Percentiles rank a stretch among this genome's conserved stretches.
phyloP scores from a whole-genome alignment of 2,888 invertebrate species.

The Luperina testacea region DNA sequence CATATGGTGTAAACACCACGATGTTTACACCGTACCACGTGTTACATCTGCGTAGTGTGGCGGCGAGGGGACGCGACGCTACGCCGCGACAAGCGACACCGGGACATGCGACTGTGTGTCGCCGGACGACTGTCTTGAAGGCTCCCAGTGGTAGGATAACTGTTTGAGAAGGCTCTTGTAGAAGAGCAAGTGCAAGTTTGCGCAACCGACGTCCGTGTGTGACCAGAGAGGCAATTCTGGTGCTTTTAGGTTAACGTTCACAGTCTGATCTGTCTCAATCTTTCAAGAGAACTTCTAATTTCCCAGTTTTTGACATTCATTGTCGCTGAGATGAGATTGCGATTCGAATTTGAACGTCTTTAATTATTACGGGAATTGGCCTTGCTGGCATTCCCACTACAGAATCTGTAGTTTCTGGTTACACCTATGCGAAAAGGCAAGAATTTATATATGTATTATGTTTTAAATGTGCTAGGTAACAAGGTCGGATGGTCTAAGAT shows the following conservation, averaged over 20 bases:
- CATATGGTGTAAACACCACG: slow-evolving; percentile 47
- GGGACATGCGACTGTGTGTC: slow-evolving; percentile 34
- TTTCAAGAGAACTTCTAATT: no score
- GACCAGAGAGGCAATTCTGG: neutral
- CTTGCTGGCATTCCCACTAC: neutral
- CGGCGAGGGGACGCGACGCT: slow-evolving; percentile 51
- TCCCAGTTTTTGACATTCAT: no score
- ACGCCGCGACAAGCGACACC: slow-evolving; percentile 46
- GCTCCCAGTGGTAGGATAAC: neutral
- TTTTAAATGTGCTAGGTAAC: neutral
- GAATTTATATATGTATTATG: neutral
- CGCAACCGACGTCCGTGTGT: neutral
- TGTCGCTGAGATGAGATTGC: no score
- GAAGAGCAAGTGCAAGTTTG: neutral
- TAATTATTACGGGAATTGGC: no score
- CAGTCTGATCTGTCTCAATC: no score
- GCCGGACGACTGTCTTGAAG: slow-evolving; percentile 23
- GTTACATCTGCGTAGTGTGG: slow-evolving; percentile 27
- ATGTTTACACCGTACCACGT: slow-evolving; percentile 51
- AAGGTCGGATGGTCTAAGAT: neutral
- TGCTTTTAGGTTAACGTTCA: no score
- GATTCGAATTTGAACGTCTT: no score
- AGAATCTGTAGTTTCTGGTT: neutral
- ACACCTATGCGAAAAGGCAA: neutral
- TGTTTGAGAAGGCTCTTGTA: neutral